Evolutionary conservation across 37 sponge, comb jelly and placozoan species (phyloP), one percentile per base, ranked within the genome.

Genomic region (Tethya wilhelma): DNA sequence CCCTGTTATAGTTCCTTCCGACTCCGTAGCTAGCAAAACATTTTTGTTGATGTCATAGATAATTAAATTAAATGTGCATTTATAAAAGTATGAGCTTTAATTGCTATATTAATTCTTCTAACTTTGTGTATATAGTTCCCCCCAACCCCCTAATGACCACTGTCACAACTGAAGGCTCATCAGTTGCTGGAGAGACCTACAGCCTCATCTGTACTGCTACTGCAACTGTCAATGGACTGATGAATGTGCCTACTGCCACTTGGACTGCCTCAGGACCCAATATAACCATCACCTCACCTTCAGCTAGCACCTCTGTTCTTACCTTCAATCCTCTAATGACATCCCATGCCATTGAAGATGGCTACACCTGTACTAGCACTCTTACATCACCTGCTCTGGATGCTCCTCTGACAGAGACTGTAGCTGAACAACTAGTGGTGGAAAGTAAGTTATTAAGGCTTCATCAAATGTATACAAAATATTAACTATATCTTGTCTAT

Each of bases 131-230:
- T n/a, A n/a, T 36, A 73, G 73, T 73, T 3, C 73, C 73, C 2
- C 2, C 31, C 9, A 4, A 4, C 1, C 56, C 73, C 22, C 20
- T 73, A n/a, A n/a, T 26, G 38, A 31, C 56, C 29, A 38, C 23
- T 44, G 69, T 79, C 70, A 69, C 46, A 20, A 23, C 19, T 2
- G 56, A 69, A 56, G 69, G 70, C 34, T 25, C 28, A 39, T 41
- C 56, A 56, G 41, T 69, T 39, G 80, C 80, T 66, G 80, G 80
- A 39, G 29, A 44, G 44, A 44, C 2, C 31, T 79, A 62, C 73
- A 69, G n/a, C 49, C 73, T 82, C 6, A 82, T 55, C 53, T 82
- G 82, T 62, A 58, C 40, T 31, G 73, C 59, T 6, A 36, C 73
- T 6, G 56, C 30, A 44, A 17, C 41, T 36, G 53, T 73, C n/a